phyloP scores from a whole-genome alignment of 2,888 invertebrate species.

The Lordiphosa fenestrarum region DNA sequence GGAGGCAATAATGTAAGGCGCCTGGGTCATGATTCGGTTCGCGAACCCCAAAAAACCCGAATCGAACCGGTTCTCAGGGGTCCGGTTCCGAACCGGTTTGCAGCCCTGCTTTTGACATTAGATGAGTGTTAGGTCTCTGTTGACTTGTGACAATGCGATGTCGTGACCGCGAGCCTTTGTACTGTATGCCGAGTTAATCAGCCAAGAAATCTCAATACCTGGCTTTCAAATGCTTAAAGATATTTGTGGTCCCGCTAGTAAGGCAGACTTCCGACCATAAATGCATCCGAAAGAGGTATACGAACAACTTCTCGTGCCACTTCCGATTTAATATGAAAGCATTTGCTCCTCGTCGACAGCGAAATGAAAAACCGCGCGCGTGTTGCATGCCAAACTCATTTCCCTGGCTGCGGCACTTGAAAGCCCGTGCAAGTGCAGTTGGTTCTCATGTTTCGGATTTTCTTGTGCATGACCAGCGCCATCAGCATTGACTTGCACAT shows the following conservation, averaged over 20 bases:
- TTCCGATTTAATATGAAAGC: slow-evolving; percentile 23
- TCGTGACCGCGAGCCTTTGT: too few species aligned
- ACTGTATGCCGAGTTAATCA: too few species aligned
- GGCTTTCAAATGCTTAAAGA: too few species aligned
- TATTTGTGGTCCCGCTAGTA: background rate
- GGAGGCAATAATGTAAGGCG: too few species aligned
- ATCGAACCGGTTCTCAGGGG: too few species aligned
- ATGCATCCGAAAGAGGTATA: slow-evolving; percentile 9
- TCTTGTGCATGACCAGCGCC: slow-evolving; percentile 25
- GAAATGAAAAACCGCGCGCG: slow-evolving; percentile 34
- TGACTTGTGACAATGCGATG: too few species aligned
- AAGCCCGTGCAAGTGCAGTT: slow-evolving; percentile 65
- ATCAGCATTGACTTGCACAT: slow-evolving; percentile 46
- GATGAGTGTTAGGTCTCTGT: too few species aligned
- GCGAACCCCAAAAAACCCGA: too few species aligned
- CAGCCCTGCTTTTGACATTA: too few species aligned
- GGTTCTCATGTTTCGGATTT: slow-evolving; percentile 54
- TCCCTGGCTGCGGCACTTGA: slow-evolving; percentile 54
- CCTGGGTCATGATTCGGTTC: too few species aligned
- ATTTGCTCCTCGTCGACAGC: slow-evolving; percentile 6
- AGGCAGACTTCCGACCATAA: slow-evolving; percentile 35
- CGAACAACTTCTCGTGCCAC: slow-evolving; percentile 5
- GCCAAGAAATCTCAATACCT: too few species aligned
- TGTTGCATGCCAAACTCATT: slow-evolving; percentile 68
- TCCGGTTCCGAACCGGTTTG: too few species aligned